Evolutionary conservation across 2,113 vertebrate species (phyloP).

Genomic region (Tringa solitaria): DNA sequence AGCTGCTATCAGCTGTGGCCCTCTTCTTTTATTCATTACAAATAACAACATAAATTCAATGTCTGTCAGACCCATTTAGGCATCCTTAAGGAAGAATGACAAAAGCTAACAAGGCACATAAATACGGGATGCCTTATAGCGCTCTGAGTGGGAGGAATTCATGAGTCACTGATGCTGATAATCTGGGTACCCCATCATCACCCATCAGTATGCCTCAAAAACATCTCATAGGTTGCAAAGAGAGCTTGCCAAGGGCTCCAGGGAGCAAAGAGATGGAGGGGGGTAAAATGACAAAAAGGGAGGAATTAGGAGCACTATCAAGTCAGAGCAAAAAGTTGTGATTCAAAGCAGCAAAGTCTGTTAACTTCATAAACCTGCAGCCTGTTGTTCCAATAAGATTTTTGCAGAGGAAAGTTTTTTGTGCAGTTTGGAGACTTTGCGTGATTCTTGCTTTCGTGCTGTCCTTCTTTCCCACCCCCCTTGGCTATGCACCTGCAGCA

Average conservation of each 20-base stretch:
- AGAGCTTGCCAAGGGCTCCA: neutral
- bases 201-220: neutral
- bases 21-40: slow-evolving; percentile 11
- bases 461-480: neutral
- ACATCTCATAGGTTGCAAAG: neutral
- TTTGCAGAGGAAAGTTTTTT: neutral
- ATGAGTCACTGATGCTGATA: neutral
- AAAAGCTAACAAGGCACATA: neutral
- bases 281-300: neutral
- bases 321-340: neutral
- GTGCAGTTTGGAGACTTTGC: neutral
- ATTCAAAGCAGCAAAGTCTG: neutral
- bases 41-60: neutral
- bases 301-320: neutral
- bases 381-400: neutral
- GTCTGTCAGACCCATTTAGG: neutral
- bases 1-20: neutral
- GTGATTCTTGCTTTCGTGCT: neutral
- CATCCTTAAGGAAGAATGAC: neutral
- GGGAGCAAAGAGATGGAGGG: neutral
- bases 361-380: neutral
- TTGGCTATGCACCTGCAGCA: neutral
- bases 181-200: neutral
- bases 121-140: fast-evolving
- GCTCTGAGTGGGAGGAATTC: neutral